Base-by-base conservation (phyloP, 64 coral and sea anemone genomes). In the Montipora cactus region DNA sequence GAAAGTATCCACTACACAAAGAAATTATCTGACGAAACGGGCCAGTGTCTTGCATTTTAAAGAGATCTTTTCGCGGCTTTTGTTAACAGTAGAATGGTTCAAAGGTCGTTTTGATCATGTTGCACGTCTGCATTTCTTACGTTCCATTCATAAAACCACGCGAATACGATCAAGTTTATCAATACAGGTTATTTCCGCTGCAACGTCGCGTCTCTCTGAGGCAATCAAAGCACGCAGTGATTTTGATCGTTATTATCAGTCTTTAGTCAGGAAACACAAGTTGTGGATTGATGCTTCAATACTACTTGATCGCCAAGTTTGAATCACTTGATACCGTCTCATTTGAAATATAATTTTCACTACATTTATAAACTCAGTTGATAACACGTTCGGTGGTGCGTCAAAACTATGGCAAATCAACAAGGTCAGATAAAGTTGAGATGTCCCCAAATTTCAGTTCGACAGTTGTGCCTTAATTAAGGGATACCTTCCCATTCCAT, bases 381-480 rank as follows among this genome's bases (percentile, higher is more conserved):
- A 7, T 79, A 5, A 18, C 14, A 82, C 12, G 10, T 13, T 44
- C 12, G 21, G 10, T 11, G 55, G 21, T 25, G 22, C 0, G 25
- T 66, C 58, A 62, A 82, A 61, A 7, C 58, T 62, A 82, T 62
- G 80, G 55, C 55, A 13, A 62, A 82, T 82, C 80, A 82, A 45
- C 55, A 44, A 82, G 67, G 84, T 51, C 25, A 25, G 25, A 74
- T 10, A 74, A 16, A 74, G 67, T 53, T 49, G 25, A 74, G 14
- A 87, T 50, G n/a, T 11, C 68, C 68, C 45, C 14, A 13, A 49
- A 51, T 12, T 25, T 25, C 25, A 25, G 25, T 25, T 25, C 25
- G 25, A 25, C 25, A 25, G 25, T 25, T 25, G 25, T 25, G 25
- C 25, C 25, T 25, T 25, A 25, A 25, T 25, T 25, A 25, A 25